Percentiles rank a stretch among this genome's conserved stretches.
Evolutionary conservation across 2,113 vertebrate species (phyloP).

Genomic region (Pyrgilauda ruficollis): DNA sequence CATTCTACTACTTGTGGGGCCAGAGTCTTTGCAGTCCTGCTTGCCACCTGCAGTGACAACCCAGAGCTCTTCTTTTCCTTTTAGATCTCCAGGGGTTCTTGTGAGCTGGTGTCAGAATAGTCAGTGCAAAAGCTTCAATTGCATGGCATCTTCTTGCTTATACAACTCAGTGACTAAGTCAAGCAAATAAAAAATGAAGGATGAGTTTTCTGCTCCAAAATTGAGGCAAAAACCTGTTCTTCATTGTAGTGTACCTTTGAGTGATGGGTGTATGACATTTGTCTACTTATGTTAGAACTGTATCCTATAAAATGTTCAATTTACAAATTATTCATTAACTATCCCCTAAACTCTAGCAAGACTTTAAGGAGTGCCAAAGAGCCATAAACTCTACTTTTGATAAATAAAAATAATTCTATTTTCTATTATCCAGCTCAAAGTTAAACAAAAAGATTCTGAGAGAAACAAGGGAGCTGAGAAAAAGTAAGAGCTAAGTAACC

Average conservation of each 20-base stretch:
- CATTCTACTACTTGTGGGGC: not conserved
- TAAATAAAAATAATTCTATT: not conserved
- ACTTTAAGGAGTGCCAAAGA: not conserved
- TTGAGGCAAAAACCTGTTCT: not conserved
- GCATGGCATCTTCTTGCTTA: not conserved
- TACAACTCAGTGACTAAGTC: not conserved
- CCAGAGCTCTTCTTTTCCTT: not conserved
- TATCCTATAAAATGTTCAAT: not conserved
- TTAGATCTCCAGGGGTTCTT: not conserved
- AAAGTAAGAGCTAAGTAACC: not conserved
- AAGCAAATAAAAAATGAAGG: not conserved
- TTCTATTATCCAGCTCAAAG: not conserved
- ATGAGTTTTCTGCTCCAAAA: not conserved
- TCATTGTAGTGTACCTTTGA: not conserved
- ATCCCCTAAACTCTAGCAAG: not conserved
- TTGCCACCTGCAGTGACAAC: not conserved
- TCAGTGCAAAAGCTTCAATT: not conserved
- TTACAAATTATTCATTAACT: not conserved
- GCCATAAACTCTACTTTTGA: not conserved
- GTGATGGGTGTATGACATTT: not conserved
- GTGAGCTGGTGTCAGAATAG: not conserved
- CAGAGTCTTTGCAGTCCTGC: not conserved
- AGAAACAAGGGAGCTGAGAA: not conserved
- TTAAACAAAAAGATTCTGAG: not conserved
- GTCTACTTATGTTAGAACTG: not conserved